These are phyloP conservation scores for Fulmarus glacialis DNA, from an alignment of 2,113 vertebrate genomes.

Conservation along the genomic window DNA sequence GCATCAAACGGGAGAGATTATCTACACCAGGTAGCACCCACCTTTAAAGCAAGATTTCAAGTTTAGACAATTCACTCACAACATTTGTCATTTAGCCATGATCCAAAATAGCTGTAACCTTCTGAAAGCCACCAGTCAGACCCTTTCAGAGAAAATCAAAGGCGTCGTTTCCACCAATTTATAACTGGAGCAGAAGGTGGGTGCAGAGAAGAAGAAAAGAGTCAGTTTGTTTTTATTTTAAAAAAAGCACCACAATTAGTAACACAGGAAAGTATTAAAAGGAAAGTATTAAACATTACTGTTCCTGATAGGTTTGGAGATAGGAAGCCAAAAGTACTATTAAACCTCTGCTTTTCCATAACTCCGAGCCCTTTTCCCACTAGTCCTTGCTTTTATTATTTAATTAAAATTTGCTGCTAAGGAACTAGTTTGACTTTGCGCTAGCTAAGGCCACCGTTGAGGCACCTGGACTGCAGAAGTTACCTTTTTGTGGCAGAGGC, in stretches of 20 bases:
- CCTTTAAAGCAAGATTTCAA: background rate
- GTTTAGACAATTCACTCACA: background rate
- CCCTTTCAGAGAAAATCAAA: background rate
- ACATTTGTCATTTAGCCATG: background rate
- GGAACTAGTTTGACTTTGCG: background rate
- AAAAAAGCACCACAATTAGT: background rate
- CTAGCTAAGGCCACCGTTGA: fast-evolving
- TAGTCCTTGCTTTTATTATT: background rate
- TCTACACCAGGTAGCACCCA: background rate
- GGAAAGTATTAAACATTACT: background rate
- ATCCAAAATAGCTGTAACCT: background rate
- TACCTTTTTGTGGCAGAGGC: fast-evolving
- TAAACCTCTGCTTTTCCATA: background rate
- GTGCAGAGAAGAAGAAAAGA: background rate
- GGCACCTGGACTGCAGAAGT: background rate
- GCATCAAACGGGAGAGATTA: background rate
- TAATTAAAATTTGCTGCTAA: background rate
- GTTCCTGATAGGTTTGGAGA: background rate
- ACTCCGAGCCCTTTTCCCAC: too few species aligned
- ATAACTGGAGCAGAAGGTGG: background rate
- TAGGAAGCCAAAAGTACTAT: background rate
- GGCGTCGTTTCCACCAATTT: background rate
- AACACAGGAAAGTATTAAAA: background rate
- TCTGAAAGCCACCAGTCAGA: background rate
- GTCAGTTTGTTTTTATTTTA: background rate